Conservation (phyloP, 1,140 invertebrate genomes). For the Caerostris extrusa region DNA sequence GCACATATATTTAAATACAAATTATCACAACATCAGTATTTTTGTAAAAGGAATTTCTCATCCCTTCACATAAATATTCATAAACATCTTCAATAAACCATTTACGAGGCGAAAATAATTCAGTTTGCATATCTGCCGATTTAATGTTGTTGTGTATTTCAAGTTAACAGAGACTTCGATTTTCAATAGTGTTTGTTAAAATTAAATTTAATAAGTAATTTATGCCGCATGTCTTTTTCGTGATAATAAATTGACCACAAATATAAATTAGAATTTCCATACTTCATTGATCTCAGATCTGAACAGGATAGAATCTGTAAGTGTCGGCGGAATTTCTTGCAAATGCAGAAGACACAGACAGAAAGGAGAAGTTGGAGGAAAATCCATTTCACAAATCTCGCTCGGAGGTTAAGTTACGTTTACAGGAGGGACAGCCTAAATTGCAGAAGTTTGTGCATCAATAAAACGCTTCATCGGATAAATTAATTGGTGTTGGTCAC, state of each 20-base stretch:
- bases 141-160: neutral
- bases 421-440: neutral
- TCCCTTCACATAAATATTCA: neutral
- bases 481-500: slow-evolving; percentile 30
- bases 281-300: neutral
- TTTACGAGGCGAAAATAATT: neutral
- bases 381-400: slow-evolving; percentile 6
- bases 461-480: slow-evolving; percentile 43
- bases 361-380: neutral
- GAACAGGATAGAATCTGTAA: neutral
- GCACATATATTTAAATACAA: no score
- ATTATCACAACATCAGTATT: neutral
- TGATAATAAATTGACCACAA: neutral
- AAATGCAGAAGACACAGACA: neutral
- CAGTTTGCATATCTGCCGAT: neutral
- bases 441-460: slow-evolving; percentile 32
- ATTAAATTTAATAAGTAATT: neutral
- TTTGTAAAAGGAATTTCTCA: neutral
- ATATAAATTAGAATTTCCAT: neutral
- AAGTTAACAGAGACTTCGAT: neutral
- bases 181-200: neutral
- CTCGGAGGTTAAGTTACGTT: neutral
- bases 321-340: neutral
- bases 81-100: neutral
- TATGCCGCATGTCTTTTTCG: neutral